Base-by-base conservation (phyloP, 2,888 invertebrate species). In the Alsophila aescularia region DNA sequence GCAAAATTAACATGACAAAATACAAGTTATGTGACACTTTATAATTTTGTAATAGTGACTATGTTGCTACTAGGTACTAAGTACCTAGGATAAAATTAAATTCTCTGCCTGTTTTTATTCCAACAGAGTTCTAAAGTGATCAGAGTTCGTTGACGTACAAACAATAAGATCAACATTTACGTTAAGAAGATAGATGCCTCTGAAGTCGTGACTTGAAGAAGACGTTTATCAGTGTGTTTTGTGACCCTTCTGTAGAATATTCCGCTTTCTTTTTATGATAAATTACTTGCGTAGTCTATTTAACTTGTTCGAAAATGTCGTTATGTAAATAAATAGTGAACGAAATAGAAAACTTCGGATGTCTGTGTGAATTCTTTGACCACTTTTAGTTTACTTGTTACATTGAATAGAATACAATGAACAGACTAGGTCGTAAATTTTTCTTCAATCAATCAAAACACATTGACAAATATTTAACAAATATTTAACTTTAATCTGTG, bases 1-100 rank as follows among this genome's bases (percentile, higher is more conserved):
- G 35, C 51, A 36, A 52, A 40, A 64, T 62, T 62, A 59, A 60
- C 62, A 64, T 64, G 45, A 64, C 62, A 62, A 63, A 58, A 61
- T 58, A 49, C 12, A 16, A 29, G 14, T 45, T 45, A 50, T 24
- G 31, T 37, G 15, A 44, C 40, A 40, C 29, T 41, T 41, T 50
- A 35, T 34, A 13, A 44, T 36, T 15, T 29, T 41, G 43, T 54
- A 16, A 8, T n/a, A 37, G 15, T 52, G n/a, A 27, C 32, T 42
- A 40, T 31, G 34, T 3, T 35, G 15, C 13, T 10, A 13, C 13
- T 40, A n/a, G n/a, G 9, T 14, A 10, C 13, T 14, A n/a, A n/a
- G n/a, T 40, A 10, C 16, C 7, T 0, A 14, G 14, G 2, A 8
- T 12, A 24, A 21, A 40, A 21, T 31, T 4, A 16, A 29, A 32